A percentile compares a stretch with the other conserved stretches of the same genome.
These are phyloP conservation scores for Benthosema pterotum DNA, from an alignment of 2,797 vertebrate genomes.

Conservation along the genomic window DNA sequence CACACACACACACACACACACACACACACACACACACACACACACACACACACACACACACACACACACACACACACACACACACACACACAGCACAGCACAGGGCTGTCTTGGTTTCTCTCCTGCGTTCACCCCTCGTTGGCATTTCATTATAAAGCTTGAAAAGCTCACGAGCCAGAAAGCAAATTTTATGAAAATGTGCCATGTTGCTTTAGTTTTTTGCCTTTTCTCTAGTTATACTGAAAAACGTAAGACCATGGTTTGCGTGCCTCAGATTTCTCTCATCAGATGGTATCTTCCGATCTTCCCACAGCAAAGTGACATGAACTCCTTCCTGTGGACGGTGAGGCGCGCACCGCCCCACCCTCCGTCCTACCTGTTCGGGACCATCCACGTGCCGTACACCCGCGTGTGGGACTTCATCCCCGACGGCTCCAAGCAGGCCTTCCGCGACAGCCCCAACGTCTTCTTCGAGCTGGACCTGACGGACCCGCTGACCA, in stretches of 20 bases:
- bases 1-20: constrained; percentile 19
- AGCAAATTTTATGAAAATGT: constrained; percentile 76
- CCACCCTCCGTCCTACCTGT: constrained; percentile 88
- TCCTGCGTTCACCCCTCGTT: constrained; percentile 43
- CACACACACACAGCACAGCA: constrained; percentile 21
- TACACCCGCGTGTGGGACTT: constrained; percentile 91
- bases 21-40: constrained; percentile 21
- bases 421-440: constrained; percentile 89
- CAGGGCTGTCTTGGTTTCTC: constrained; percentile 30
- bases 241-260: too few species aligned
- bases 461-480: constrained; percentile 91
- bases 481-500: constrained; percentile 88
- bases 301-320: constrained; percentile 79
- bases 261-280: background rate
- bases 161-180: constrained; percentile 47
- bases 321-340: constrained; percentile 93
- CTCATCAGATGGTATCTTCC: background rate
- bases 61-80: constrained; percentile 15
- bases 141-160: constrained; percentile 53
- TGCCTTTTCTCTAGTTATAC: too few species aligned
- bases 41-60: constrained; percentile 17
- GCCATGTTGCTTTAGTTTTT: constrained; percentile 47
- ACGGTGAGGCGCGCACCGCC: constrained; percentile 82
- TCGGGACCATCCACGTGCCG: constrained; percentile 90
- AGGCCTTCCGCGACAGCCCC: constrained; percentile 89